Evolutionary conservation across 2,113 vertebrate species (phyloP).

Genomic region (Parus major): DNA sequence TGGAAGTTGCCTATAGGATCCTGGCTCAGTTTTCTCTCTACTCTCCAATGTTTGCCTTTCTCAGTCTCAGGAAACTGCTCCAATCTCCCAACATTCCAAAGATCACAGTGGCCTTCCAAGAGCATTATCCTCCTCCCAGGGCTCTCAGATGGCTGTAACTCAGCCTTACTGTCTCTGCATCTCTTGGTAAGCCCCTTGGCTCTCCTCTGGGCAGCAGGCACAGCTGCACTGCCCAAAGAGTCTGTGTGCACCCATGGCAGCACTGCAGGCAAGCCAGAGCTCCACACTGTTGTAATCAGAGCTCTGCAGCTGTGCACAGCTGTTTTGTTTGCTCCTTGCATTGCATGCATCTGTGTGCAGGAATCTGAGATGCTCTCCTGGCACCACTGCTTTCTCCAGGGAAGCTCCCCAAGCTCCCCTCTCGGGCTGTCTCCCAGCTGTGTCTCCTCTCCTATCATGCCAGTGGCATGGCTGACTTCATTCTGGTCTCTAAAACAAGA

Average conservation of each 20-base stretch:
- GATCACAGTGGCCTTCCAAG: neutral
- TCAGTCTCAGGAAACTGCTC: neutral
- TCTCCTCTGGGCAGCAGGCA: neutral
- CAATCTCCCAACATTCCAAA: neutral
- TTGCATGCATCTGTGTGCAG: neutral
- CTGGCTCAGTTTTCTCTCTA: neutral
- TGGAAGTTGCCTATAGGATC: neutral
- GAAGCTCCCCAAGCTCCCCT: neutral
- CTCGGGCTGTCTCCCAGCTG: neutral
- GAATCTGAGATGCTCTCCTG: no score
- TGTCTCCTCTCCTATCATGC: no score
- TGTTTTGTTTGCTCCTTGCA: neutral
- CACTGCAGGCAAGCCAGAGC: fast-evolving
- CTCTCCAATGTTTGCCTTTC: neutral
- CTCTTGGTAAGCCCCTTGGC: neutral
- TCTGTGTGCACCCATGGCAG: neutral
- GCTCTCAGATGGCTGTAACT: neutral
- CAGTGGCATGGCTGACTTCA: neutral
- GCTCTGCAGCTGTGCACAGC: neutral
- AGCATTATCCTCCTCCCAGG: neutral
- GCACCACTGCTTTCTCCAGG: neutral
- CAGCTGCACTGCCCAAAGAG: neutral
- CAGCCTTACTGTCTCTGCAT: neutral
- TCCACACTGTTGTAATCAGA: neutral
- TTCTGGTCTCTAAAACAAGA: neutral